These are phyloP conservation scores for Azemiops feae DNA, from an alignment of 2,113 vertebrate genomes.

Conservation along the genomic window DNA sequence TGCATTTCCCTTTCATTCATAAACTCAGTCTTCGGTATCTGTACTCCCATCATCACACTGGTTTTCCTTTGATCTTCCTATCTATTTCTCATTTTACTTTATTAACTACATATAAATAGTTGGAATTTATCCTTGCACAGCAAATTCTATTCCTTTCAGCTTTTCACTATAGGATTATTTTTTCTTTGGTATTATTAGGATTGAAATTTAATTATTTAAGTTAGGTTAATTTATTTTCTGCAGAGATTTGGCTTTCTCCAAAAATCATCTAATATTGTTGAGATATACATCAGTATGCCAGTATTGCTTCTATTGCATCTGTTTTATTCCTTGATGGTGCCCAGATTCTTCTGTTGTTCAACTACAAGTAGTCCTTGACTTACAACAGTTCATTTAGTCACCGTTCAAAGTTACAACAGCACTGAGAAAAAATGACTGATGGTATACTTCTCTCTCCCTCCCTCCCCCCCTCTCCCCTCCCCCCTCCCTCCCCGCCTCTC, in stretches of 20 bases:
- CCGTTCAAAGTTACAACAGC: neutral
- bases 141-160: neutral
- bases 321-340: neutral
- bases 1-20: neutral
- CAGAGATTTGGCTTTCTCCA: conserved; percentile 38
- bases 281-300: conserved; percentile 48
- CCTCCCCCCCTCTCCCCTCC: too few species aligned
- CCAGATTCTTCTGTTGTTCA: neutral
- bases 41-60: neutral
- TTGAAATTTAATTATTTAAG: neutral
- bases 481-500: neutral
- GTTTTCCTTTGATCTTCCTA: neutral
- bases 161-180: neutral
- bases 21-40: neutral
- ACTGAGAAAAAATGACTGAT: neutral
- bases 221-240: conserved; percentile 20
- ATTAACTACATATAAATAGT: neutral
- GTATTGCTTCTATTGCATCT: conserved; percentile 56
- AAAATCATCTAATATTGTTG: conserved; percentile 38
- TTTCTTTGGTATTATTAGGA: neutral
- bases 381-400: neutral
- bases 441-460: neutral
- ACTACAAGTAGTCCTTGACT: neutral
- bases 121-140: neutral
- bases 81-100: neutral